Percentiles rank a stretch among this genome's conserved stretches.
These are phyloP conservation scores for Muscidifurax raptorellus DNA, from an alignment of 1,140 invertebrate species.

Conservation along the genomic window DNA sequence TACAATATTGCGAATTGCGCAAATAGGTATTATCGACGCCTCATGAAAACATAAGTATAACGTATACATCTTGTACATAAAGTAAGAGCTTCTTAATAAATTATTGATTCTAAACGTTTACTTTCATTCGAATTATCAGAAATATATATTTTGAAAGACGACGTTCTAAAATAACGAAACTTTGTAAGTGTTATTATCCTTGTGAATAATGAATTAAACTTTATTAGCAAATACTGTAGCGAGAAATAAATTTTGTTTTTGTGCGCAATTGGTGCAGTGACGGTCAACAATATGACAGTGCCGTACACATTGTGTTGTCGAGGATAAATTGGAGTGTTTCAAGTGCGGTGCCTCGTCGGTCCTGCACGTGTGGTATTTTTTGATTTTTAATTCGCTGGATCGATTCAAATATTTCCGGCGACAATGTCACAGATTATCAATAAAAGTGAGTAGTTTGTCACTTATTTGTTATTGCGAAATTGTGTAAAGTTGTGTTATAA, in stretches of 20 bases:
- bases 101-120: no score
- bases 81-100: neutral
- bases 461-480: neutral
- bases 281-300: neutral
- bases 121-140: no score
- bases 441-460: conserved; percentile 55
- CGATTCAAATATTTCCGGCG: neutral
- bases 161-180: no score
- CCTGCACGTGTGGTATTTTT: conserved; percentile 15
- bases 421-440: conserved; percentile 58
- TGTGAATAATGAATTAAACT: neutral
- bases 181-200: neutral
- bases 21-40: no score
- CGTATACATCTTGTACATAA: no score
- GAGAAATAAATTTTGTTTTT: neutral
- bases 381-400: neutral
- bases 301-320: conserved; percentile 7
- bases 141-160: no score
- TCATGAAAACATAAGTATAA: neutral
- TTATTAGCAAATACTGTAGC: neutral
- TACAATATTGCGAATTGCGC: no score
- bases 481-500: neutral
- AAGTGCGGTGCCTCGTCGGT: neutral
- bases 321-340: conserved; percentile 15
- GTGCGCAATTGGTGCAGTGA: neutral